Conservation (phyloP, 1,140 invertebrate genomes). For the Oscheius sp. region DNA sequence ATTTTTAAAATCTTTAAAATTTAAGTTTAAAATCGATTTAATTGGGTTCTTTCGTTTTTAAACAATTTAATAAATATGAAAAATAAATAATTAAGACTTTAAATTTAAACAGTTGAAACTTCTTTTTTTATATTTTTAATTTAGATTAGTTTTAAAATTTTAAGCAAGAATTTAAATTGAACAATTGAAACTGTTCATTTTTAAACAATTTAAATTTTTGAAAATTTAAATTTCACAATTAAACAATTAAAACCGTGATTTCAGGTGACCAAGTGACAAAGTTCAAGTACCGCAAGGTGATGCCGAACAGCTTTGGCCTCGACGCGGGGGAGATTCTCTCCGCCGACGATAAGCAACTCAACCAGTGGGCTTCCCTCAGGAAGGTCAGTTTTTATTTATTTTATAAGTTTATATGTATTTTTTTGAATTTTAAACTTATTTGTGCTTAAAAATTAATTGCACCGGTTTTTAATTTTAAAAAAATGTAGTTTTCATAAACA, state of each 20-base stretch:
- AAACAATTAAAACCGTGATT: not conserved
- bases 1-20: too few species aligned
- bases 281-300: conserved; percentile 86
- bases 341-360: conserved; percentile 86
- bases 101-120: too few species aligned
- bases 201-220: not conserved
- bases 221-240: conserved; percentile 4
- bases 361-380: conserved; percentile 88
- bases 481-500: not conserved
- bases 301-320: conserved; percentile 87
- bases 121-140: too few species aligned
- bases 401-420: not conserved
- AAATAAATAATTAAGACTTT: too few species aligned
- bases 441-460: not conserved
- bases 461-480: not conserved
- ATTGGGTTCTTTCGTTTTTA: too few species aligned
- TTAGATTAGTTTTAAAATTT: too few species aligned
- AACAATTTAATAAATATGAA: too few species aligned
- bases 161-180: too few species aligned
- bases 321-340: conserved; percentile 84
- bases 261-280: conserved; percentile 75
- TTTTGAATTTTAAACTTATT: not conserved
- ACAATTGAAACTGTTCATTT: too few species aligned
- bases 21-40: too few species aligned
- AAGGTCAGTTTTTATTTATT: conserved; percentile 64